Evolutionary conservation across 2,113 vertebrate genomes (phyloP), one percentile per base, ranked within the genome.

Genomic region (Grantiella picta): DNA sequence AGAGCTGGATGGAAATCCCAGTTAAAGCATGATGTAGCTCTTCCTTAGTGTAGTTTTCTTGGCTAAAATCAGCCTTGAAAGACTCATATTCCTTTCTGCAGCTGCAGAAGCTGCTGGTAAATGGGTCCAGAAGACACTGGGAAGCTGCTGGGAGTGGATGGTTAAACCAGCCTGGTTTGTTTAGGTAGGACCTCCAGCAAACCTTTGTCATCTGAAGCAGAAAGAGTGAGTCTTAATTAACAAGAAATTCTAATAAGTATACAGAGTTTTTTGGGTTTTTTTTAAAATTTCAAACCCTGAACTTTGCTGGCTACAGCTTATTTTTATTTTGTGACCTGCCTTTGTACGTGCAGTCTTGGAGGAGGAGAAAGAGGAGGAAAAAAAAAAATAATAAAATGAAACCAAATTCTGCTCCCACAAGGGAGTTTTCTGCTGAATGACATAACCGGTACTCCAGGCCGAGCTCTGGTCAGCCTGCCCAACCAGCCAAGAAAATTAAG

Each of bases 221-320:
- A 68, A 72, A 36, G 54, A 91, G 36, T 1, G n/a, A 75, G 82
- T 69, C 92, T 88, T 84, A 53, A 59, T 77, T 63, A 86, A 94
- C 81, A 94, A 96, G 78, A 96, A 92, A 94, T 93, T 84, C 56
- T 94, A 95, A 59, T 88, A 65, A 90, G 38, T 92, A 73, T 71
- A 57, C 47, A 73, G 20, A 76, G 38, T 25, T 54, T 71, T 83
- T 50, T n/a, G n/a, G 38, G 38, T 31, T 31, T 28, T 44, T 40
- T n/a, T 85, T 82, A 50, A 27, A n/a, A 63, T 78, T 87, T 93
- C 20, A 70, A 94, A 80, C 89, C 42, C 68, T 54, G 52, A 94
- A 77, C 63, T 83, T 66, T 49, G n/a, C 57, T 90, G 70, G 60
- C 56, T 95, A 35, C 28, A 70, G 63, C 22, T 87, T 91, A 50